A percentile compares a stretch with the other conserved stretches of the same genome.
phyloP scores from a whole-genome alignment of 1,140 invertebrate species.

The Colletes latitarsis region DNA sequence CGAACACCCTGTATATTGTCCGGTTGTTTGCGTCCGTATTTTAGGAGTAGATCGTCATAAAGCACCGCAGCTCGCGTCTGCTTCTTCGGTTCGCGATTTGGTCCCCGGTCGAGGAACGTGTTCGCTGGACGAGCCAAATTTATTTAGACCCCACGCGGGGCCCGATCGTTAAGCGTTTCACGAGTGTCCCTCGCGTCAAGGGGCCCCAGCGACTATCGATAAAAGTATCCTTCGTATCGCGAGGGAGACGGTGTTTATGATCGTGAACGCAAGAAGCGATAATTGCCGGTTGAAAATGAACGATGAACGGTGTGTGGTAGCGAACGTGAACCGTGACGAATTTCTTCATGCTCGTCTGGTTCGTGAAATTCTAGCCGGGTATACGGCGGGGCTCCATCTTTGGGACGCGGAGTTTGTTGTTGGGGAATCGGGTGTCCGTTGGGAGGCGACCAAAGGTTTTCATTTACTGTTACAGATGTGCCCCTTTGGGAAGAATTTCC shows the following conservation, averaged over 20 bases:
- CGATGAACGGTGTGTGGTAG: background rate
- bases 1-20: too few species aligned
- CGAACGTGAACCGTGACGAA: background rate
- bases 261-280: background rate
- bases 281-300: background rate
- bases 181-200: background rate
- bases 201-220: conserved; percentile 2
- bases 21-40: too few species aligned
- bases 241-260: conserved; percentile 17
- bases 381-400: too few species aligned
- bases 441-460: too few species aligned
- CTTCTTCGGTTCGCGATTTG: too few species aligned
- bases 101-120: background rate
- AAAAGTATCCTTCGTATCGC: conserved; percentile 11
- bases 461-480: too few species aligned
- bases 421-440: too few species aligned
- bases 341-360: background rate
- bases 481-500: too few species aligned
- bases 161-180: conserved; percentile 14
- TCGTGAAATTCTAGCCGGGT: background rate
- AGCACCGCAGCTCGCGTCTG: too few species aligned
- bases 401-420: too few species aligned
- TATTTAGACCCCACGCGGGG: conserved; percentile 28
- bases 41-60: too few species aligned
- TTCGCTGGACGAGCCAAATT: conserved; percentile 19